Base-by-base conservation (phyloP, 23 tunicate species). In the Botrylloides violaceus region DNA sequence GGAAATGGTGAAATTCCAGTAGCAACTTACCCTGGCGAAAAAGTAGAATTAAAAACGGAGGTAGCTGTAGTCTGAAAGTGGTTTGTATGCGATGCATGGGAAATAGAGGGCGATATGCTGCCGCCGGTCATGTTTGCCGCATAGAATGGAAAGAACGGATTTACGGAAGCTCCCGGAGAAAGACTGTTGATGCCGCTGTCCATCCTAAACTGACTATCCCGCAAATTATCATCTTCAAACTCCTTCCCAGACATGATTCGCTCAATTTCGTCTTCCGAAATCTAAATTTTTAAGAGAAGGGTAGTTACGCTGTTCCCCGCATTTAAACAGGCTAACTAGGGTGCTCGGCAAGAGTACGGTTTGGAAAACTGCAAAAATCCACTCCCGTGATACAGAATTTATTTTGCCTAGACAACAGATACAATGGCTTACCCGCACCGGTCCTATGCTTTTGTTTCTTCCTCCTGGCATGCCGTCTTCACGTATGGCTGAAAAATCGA, bases 381-480 rank as follows among this genome's bases (percentile, higher is more conserved):
- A n/a, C n/a, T n/a, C n/a, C n/a, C n/a, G n/a, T n/a, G n/a, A n/a
- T n/a, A n/a, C n/a, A n/a, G n/a, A n/a, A n/a, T n/a, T n/a, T n/a
- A n/a, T n/a, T n/a, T n/a, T n/a, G n/a, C n/a, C n/a, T 47, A 47
- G 55, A 12, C 12, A 47, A 47, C 12, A 47, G 12, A 47, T 12
- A 12, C 55, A 47, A 12, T 12, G 15, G 32, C 35, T 39, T 70
- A 85, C 85, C 81, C 75, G 77, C 5, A 94, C 96, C 1, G 99
- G 99, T 3, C 99, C 99, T 32, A 94, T 94, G 73, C 91, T 81
- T 48, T 94, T 94, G 66, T 94, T 94, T 48, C 99, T 58, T 7
- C 99, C 99, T 31, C 99, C 99, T 12, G 99, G 99, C 99, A 94
- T 94, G 24, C 99, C 99, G 48, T 94, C 99, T 82, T 94, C 99